Evolutionary conservation across 2,888 invertebrate genomes (phyloP), one percentile per base, ranked within the genome.

Genomic region (Heliconius sara): DNA sequence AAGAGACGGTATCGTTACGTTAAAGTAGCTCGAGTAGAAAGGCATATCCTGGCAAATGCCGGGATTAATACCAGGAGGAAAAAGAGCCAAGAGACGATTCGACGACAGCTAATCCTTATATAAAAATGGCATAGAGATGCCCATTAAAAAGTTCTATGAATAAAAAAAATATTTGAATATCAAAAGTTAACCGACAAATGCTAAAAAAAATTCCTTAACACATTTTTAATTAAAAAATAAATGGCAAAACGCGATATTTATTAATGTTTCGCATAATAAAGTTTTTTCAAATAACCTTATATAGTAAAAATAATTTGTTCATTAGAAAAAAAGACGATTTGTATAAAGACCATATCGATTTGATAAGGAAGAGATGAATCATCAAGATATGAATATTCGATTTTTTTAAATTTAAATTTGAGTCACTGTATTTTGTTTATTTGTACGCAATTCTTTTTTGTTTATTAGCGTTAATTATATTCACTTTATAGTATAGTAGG

Each of bases 211-310:
- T 10, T 70, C 43, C 43, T 3, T 34, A 22, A 68, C 68, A 70
- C 39, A 25, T 2, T 16, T 25, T 70, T 25, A 70, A 47, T 47
- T 70, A 27, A 70, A 16, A 25, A 72, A 57, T 72, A 30, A 57
- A 72, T 34, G 72, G 27, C n/a, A 34, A 30, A 52, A 30, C 57
- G 72, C 57, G 72, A 57, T 72, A 57, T 72, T 57, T 72, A 72
- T 57, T n/a, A 57, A 57, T 12, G 12, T n/a, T 1, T 72, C 22
- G n/a, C 13, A 57, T 57, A 57, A 72, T n/a, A 22, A 57, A n/a
- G 2, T n/a, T 22, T 47, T 22, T 30, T 34, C n/a, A 43, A 39
- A 68, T 25, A 47, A 60, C 1, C 9, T 3, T 43, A 9, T 70
- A 43, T 70, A 13, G 13, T 27, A 43, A 70, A 43, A 70, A 47